phyloP scores from a whole-genome alignment of 2,797 vertebrate genomes.

The Acipenser transmontanus region DNA sequence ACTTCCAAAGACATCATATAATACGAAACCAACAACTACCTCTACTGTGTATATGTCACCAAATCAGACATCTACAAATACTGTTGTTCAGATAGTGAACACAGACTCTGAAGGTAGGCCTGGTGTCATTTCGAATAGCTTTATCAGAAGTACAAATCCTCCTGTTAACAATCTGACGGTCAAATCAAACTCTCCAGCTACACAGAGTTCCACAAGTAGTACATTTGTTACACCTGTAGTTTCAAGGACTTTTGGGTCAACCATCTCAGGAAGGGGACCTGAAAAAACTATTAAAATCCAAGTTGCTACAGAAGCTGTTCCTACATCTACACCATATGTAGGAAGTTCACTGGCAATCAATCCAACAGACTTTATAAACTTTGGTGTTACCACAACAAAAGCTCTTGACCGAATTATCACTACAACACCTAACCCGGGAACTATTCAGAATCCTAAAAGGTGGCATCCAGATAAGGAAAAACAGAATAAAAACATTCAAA shows the following conservation, averaged over 20 bases:
- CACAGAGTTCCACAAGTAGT: conserved; percentile 21
- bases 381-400: conserved; percentile 26
- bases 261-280: conserved; percentile 19
- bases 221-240: conserved; percentile 14
- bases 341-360: conserved; percentile 20
- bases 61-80: conserved; percentile 46
- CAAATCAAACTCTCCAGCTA: conserved; percentile 18
- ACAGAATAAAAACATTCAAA: too few relatives aligned
- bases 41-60: conserved; percentile 36
- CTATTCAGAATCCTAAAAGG: too few relatives aligned
- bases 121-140: conserved; percentile 21
- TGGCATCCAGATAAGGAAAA: too few relatives aligned
- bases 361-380: conserved; percentile 26
- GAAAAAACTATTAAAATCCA: conserved; percentile 25
- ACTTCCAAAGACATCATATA: too few relatives aligned
- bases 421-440: conserved; percentile 14
- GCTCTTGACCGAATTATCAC: conserved; percentile 14
- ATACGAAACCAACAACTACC: conserved; percentile 17
- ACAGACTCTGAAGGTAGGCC: conserved; percentile 27
- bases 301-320: conserved; percentile 15
- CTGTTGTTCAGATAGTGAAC: conserved; percentile 42
- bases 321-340: conserved; percentile 16
- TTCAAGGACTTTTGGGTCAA: conserved; percentile 26
- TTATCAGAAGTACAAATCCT: conserved; percentile 22
- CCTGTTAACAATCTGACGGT: conserved; percentile 21